Evolutionary conservation across 2,888 invertebrate genomes (phyloP), one percentile per base, ranked within the genome.

Genomic region (Drosophila ustulata): DNA sequence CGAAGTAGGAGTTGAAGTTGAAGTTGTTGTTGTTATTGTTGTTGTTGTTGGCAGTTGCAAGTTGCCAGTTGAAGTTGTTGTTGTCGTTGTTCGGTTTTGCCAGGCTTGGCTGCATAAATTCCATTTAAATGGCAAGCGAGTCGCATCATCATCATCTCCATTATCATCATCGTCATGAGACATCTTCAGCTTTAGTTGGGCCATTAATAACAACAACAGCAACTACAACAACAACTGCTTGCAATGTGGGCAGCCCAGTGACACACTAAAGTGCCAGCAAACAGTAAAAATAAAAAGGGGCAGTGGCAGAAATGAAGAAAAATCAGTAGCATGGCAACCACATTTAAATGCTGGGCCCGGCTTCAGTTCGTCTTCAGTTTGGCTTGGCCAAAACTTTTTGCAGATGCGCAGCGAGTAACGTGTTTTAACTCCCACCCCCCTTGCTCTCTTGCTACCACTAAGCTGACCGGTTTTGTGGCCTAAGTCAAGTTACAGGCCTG

Each of bases 181-280:
- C 82, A 84, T 81, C 88, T 81, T 78, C 71, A 65, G 82, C 67
- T 65, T 67, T 68, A 68, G 75, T 73, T 78, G 68, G 52, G 75
- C 66, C 88, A 87, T 87, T 82, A 82, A 78, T 78, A 76, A 73
- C 75, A 78, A 86, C 78, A 73, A 75, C 55, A 4, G n/a, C 55
- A 37, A 37, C n/a, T 34, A 34, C 34, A 34, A 9, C 34, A 4
- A 34, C 78, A 72, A 78, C 80, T 63, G 75, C 55, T 66, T n/a
- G 87, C 88, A 66, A 78, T 87, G 88, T 82, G 88, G 85, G 88
- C 85, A 82, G 82, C 74, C 81, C 75, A 87, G 84, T 89, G 89
- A 88, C 85, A 85, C 79, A 85, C 84, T 78, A 83, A 81, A 74
- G 55, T 88, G 75, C 56, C 72, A 82, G 25, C 37, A 51, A 37